Evolutionary conservation across 2,797 vertebrate species (phyloP).

Genomic region (Anas georgica): DNA sequence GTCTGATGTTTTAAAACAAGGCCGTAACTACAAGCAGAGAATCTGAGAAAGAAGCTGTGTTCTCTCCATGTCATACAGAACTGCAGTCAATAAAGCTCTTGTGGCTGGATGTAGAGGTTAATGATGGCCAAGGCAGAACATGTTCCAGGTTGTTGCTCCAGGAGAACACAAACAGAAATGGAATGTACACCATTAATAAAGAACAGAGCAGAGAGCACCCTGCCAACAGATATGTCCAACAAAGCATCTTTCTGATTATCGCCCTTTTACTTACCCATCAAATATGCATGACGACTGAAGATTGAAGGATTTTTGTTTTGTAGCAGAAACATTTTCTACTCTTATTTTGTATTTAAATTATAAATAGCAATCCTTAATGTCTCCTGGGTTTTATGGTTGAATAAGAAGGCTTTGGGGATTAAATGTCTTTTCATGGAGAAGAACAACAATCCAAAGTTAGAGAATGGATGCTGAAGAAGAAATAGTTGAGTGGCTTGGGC

Average conservation of each 20-base stretch:
- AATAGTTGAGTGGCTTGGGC: background rate
- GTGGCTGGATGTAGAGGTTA: fast-evolving
- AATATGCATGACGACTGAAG: fast-evolving
- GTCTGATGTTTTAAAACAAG: background rate
- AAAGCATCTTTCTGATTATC: background rate
- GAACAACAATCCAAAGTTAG: background rate
- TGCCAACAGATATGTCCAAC: background rate
- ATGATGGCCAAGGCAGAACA: background rate
- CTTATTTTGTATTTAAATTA: background rate
- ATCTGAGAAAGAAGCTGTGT: fast-evolving
- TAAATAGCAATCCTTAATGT: background rate
- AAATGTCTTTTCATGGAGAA: background rate
- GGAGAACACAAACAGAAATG: background rate
- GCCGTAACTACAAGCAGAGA: background rate
- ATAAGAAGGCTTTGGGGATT: background rate
- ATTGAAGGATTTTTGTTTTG: background rate
- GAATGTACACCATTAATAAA: background rate
- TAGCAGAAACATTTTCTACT: background rate
- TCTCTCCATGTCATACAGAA: background rate
- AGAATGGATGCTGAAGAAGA: background rate
- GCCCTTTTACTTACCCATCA: background rate
- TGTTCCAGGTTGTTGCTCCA: background rate
- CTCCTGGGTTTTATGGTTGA: background rate
- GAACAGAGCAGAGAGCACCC: background rate
- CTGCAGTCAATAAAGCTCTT: background rate